Base-by-base conservation (phyloP, 2,797 vertebrate genomes). In the Anas acuta region DNA sequence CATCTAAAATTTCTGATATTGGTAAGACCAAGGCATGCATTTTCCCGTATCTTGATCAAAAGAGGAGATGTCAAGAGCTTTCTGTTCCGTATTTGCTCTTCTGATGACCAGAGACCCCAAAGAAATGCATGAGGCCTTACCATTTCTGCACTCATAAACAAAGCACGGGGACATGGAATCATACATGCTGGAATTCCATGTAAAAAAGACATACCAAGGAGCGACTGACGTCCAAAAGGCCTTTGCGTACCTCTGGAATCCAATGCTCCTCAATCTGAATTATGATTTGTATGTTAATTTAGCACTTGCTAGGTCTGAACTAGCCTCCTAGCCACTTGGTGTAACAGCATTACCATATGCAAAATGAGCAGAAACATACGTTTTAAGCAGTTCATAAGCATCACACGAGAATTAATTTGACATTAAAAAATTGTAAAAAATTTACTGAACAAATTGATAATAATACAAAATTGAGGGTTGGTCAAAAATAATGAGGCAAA, bases 391-490 rank as follows among this genome's bases (percentile, higher is more conserved):
- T 54, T 75, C 88, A 61, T n/a, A 1, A 58, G 41, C 67, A 1
- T 39, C 76, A 71, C 89, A 4, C 80, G 11, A 90, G 81, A 84
- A 95, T 96, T 95, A 96, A 96, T 65, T 93, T 15, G 84, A 96
- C 92, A 96, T 96, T 96, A 96, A 96, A 96, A 96, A 93, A 96
- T 66, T 91, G 95, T 96, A 91, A 96, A 94, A 96, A 95, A 95
- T 95, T 89, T 58, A 61, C 57, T 6, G 67, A 35, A 16, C 69
- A 67, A 91, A 96, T 94, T 87, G 89, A 11, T 96, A 91, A 96
- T 89, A 4, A 18, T 41, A 41, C 75, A 20, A 95, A 94, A 96
- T 93, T 87, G 89, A 71, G 7, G 78, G 39, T 64, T 94, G 89
- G 89, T 92, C 91, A 57, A 37, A 91, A 89, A 25, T 83, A 62